Evolutionary conservation across 2,888 invertebrate species (phyloP).

Genomic region (Phania funesta): DNA sequence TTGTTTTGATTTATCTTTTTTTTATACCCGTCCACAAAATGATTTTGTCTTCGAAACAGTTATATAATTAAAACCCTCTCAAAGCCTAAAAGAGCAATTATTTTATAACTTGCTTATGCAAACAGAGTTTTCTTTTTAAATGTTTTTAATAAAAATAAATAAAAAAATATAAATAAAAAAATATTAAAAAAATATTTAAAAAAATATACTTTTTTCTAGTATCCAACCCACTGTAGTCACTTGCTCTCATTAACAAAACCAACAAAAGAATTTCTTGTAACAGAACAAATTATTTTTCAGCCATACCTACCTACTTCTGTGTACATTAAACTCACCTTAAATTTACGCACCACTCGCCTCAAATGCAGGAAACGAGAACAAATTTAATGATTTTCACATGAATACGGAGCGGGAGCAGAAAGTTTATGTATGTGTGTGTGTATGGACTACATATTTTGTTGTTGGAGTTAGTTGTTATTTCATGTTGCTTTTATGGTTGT

Average conservation of each 20-base stretch:
- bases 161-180: no score
- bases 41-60: no score
- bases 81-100: no score
- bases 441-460: constrained; percentile 46
- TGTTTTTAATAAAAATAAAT: no score
- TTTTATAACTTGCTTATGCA: no score
- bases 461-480: constrained; percentile 14
- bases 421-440: not conserved
- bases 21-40: no score
- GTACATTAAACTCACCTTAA: constrained; percentile 55
- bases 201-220: no score
- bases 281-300: not conserved
- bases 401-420: not conserved
- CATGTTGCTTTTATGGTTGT: not conserved
- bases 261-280: not conserved
- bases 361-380: constrained; percentile 52
- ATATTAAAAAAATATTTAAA: no score
- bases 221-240: not conserved
- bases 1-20: no score
- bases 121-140: no score
- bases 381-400: constrained; percentile 59
- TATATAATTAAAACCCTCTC: no score
- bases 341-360: constrained; percentile 47
- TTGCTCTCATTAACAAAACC: not conserved
- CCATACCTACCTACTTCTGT: not conserved